Evolutionary conservation across 2,888 invertebrate species (phyloP).

Genomic region (Microctonus hyperodae): DNA sequence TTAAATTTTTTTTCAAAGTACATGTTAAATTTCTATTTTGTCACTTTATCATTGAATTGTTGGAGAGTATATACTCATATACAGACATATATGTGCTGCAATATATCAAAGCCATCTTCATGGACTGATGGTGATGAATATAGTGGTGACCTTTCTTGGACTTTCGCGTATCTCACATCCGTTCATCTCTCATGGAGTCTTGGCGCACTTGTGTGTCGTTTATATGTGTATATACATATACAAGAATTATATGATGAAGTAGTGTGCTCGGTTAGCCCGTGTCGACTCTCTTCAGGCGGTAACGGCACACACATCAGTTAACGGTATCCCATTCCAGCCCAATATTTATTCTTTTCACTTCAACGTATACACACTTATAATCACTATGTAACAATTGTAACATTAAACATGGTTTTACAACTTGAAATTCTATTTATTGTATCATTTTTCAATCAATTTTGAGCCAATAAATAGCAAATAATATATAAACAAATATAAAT

Average conservation of each 20-base stretch:
- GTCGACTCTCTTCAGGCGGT: constrained; percentile 56
- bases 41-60: background rate
- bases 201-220: background rate
- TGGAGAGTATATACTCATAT: background rate
- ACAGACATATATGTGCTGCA: background rate
- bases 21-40: background rate
- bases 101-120: background rate
- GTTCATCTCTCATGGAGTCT: constrained; percentile 10
- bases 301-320: constrained; percentile 59
- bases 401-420: constrained; percentile 17
- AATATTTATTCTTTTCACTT: constrained; percentile 61
- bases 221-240: no score
- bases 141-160: constrained; percentile 17
- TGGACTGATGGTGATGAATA: background rate
- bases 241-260: no score
- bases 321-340: constrained; percentile 60
- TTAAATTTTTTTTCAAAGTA: background rate
- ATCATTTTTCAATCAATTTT: constrained; percentile 6
- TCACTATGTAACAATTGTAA: background rate
- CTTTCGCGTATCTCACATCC: background rate
- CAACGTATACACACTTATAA: constrained; percentile 1
- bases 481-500: background rate
- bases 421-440: constrained; percentile 23
- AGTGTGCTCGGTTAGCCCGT: constrained; percentile 27
- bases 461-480: background rate